Base-by-base conservation (phyloP, 2,888 invertebrate species). In the Ophion ellenae region DNA sequence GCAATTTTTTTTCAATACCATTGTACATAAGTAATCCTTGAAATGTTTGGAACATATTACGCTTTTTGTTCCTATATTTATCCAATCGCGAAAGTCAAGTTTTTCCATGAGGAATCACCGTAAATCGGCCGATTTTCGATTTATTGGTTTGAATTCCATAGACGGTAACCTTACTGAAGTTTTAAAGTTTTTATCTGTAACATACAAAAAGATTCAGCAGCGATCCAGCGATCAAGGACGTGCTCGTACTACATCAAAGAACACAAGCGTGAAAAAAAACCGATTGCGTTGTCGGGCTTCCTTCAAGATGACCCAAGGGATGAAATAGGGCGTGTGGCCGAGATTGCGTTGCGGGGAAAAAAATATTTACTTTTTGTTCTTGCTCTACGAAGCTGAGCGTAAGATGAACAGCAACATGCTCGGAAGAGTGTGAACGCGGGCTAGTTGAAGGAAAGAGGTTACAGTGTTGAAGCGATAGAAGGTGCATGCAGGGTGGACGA, bases 401-500 rank as follows among this genome's bases (percentile, higher is more conserved):
- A 63, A 63, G 47, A 64, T 32, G 53, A 53, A 28, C 11, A 75
- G 74, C n/a, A 47, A 32, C 40, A 32, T 28, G 64, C 36, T 47
- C 14, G 40, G 5, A 24, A n/a, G 11, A 32, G 71, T 45, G 67
- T 64, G 20, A 20, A 53, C 40, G 53, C 64, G 14, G 53, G 40
- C 75, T 45, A 32, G 36, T 73, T 17, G 24, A 45, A 64, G 66
- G 20, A 74, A 63, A 61, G 67, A 32, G 45, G 28, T 5, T 53
- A 14, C 53, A 53, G 53, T 45, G 47, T 69, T 40, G 20, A 17
- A 75, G 59, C n/a, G 47, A 66, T 59, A 82, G 61, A 79, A 36
- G 47, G 81, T 9, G 24, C 69, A 57, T 40, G 10, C 59, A 24
- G 74, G 61, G 11, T 24, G n/a, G 57, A 57, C 69, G 61, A 70